Conservation (phyloP, 1,140 invertebrate species). For the Copidosoma floridanum region DNA sequence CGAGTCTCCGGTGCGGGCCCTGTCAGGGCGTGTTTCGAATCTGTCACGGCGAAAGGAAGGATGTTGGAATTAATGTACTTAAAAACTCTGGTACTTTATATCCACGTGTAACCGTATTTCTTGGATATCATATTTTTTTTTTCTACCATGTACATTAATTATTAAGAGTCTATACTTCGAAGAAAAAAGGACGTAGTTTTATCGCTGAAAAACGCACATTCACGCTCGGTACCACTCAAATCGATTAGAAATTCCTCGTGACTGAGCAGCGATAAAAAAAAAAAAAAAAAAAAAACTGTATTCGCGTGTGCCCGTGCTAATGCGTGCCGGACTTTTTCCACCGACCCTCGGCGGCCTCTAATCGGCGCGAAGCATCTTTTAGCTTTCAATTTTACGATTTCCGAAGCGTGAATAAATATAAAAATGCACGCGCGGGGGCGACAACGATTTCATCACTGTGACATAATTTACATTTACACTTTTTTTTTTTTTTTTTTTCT, state of each 20-base stretch:
- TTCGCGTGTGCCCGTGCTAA: background rate
- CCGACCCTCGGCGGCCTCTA: background rate
- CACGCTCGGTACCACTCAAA: background rate
- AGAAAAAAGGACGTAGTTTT: no score
- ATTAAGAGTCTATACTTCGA: no score
- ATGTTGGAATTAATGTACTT: slow-evolving; percentile 5
- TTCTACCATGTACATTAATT: no score
- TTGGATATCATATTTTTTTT: no score
- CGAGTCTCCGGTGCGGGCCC: background rate
- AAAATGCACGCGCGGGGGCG: background rate
- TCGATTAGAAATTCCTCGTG: slow-evolving; percentile 1
- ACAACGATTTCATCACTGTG: slow-evolving; percentile 12
- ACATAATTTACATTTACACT: no score
- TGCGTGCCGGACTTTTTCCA: slow-evolving; percentile 8
- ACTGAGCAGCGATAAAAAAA: background rate
- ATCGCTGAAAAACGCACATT: no score
- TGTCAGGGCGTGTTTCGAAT: background rate
- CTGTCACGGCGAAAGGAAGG: slow-evolving; percentile 3
- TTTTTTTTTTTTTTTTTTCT: no score
- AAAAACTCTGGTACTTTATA: no score
- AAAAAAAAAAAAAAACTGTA: no score
- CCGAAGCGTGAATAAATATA: slow-evolving; percentile 4
- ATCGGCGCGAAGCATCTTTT: slow-evolving; percentile 10
- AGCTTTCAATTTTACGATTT: background rate
- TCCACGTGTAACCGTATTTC: no score